phyloP scores from a whole-genome alignment of 53 echinoderm and acorn worm species.

The Paracentrotus lividus region DNA sequence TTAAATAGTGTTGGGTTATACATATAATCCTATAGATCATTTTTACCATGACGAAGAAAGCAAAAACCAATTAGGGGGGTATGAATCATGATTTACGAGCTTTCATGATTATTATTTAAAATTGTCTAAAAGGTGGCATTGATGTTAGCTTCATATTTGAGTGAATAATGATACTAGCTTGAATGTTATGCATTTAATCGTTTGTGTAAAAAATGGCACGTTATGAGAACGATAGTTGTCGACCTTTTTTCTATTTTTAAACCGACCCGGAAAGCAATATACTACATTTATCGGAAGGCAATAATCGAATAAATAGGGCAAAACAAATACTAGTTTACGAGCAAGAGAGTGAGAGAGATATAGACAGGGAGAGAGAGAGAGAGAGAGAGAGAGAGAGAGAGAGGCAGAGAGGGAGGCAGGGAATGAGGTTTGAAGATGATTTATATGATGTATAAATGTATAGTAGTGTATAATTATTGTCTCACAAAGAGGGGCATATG shows the following conservation, averaged over 20 bases:
- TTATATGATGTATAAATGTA: too few species aligned
- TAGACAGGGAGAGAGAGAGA: slow-evolving; percentile 21
- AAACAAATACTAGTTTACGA: neutral
- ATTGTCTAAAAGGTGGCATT: too few species aligned
- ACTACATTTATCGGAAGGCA: neutral
- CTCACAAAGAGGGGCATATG: too few species aligned
- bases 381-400: neutral
- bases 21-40: neutral
- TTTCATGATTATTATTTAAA: too few species aligned
- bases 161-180: too few species aligned
- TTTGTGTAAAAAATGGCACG: too few species aligned
- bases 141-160: too few species aligned
- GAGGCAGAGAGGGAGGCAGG: neutral
- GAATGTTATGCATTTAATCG: too few species aligned
- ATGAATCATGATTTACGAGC: neutral
- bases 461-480: too few species aligned
- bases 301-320: neutral
- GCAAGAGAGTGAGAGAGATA: neutral
- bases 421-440: neutral
- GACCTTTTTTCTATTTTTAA: too few species aligned
- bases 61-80: neutral
- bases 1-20: neutral
- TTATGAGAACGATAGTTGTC: too few species aligned
- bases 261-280: too few species aligned
- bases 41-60: neutral